A percentile compares a stretch with the other conserved stretches of the same genome.
Conservation (phyloP, 2,797 vertebrate genomes). For the Amphiprion clarkii region DNA sequence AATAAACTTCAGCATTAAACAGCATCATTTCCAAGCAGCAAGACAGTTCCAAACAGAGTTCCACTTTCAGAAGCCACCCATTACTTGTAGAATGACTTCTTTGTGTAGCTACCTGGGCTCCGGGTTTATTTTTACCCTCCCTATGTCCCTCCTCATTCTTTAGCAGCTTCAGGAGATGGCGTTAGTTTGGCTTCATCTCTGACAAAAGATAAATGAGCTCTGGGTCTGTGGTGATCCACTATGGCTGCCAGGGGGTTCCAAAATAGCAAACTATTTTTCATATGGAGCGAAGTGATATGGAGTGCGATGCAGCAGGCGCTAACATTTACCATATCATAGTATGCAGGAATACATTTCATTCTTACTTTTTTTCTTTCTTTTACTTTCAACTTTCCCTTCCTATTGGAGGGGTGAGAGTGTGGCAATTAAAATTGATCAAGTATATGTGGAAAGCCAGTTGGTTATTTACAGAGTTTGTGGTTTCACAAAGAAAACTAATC, state of each 20-base stretch:
- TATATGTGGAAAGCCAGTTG: slow-evolving; percentile 31
- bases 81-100: slow-evolving; percentile 90
- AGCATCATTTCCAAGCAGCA: slow-evolving; percentile 61
- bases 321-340: slow-evolving; percentile 91
- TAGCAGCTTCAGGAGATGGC: slow-evolving; percentile 96
- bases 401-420: slow-evolving; percentile 60
- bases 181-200: slow-evolving; percentile 98
- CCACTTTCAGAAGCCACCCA: slow-evolving; percentile 91
- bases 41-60: slow-evolving; percentile 82
- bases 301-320: slow-evolving; percentile 96
- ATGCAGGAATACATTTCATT: slow-evolving; percentile 90
- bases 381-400: slow-evolving; percentile 80
- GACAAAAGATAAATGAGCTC: slow-evolving; percentile 99
- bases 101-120: slow-evolving; percentile 90
- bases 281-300: slow-evolving; percentile 96
- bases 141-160: slow-evolving; percentile 94
- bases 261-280: slow-evolving; percentile 99
- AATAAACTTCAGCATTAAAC: slow-evolving; percentile 61
- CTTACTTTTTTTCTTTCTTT: slow-evolving; percentile 81
- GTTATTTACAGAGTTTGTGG: slow-evolving; percentile 28
- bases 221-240: slow-evolving; percentile 97
- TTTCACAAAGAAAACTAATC: slow-evolving; percentile 34
- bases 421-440: slow-evolving; percentile 73
- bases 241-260: slow-evolving; percentile 99
- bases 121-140: slow-evolving; percentile 96